These are phyloP conservation scores for Typhlomys cinereus DNA, from an alignment of 2,113 vertebrate genomes.

Conservation along the genomic window DNA sequence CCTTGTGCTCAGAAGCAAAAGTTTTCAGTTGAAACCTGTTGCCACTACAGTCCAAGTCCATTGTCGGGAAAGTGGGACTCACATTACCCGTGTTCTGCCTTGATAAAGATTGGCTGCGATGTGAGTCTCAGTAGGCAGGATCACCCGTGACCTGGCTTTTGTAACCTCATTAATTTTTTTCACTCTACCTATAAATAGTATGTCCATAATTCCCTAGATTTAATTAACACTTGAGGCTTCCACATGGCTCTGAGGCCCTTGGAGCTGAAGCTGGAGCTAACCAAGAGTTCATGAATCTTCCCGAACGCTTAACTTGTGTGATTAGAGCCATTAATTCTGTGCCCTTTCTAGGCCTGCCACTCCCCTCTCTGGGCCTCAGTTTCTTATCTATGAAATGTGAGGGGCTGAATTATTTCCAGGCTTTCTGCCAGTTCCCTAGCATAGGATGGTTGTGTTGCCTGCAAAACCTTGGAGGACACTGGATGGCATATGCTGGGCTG, in stretches of 20 bases:
- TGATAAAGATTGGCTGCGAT: conserved; percentile 12
- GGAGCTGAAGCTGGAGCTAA: conserved; percentile 20
- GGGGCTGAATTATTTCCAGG: background rate
- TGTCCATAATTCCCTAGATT: conserved; percentile 60
- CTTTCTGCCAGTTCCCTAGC: background rate
- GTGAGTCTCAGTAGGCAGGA: conserved; percentile 26
- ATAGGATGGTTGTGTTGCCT: background rate
- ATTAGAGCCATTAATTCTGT: conserved; percentile 49
- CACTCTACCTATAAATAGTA: conserved; percentile 56
- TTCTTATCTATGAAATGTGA: conserved; percentile 19
- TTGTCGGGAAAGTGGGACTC: background rate
- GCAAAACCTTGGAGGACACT: background rate
- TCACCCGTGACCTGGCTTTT: conserved; percentile 41
- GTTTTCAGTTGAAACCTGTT: background rate
- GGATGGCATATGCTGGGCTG: background rate
- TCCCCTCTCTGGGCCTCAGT: conserved; percentile 20
- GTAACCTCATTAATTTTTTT: conserved; percentile 61
- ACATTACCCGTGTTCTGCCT: background rate
- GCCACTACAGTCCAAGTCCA: background rate
- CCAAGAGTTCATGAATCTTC: conserved; percentile 57
- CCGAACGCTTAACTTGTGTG: conserved; percentile 53
- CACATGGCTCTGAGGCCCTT: conserved; percentile 44
- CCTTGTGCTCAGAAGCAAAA: background rate
- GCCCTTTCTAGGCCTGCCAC: conserved; percentile 27
- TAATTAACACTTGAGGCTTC: conserved; percentile 64